These are phyloP conservation scores for Tipula unca DNA, from an alignment of 2,888 invertebrate genomes.

Conservation along the genomic window DNA sequence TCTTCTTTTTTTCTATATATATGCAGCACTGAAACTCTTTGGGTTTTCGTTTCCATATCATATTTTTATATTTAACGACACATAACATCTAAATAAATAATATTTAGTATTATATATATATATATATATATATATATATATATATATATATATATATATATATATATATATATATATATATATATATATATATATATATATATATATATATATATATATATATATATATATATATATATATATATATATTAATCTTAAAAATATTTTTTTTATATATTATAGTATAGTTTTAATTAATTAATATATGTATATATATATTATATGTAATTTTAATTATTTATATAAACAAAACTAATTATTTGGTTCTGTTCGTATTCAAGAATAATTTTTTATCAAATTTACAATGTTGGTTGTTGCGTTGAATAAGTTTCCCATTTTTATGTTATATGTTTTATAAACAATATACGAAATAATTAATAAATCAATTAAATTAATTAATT, in stretches of 20 bases:
- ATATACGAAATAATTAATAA: not conserved
- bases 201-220: not conserved
- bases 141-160: not conserved
- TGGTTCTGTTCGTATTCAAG: not conserved
- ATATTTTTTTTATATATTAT: not conserved
- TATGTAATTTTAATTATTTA: not conserved
- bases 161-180: not conserved
- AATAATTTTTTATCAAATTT: not conserved
- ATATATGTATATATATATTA: no score
- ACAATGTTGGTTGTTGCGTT: not conserved
- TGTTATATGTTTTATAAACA: not conserved
- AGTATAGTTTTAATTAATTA: conserved; percentile 1
- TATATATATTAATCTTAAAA: not conserved
- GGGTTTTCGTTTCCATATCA: not conserved
- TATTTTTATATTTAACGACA: not conserved
- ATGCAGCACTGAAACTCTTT: not conserved
- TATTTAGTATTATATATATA: not conserved
- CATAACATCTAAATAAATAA: not conserved
- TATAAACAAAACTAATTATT: conserved; percentile 9
- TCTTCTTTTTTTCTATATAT: not conserved
- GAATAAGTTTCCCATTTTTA: not conserved
- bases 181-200: not conserved
- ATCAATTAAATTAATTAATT: not conserved
- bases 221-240: not conserved
- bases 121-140: not conserved